phyloP scores from a whole-genome alignment of 2,797 vertebrate species.

The Lemur catta region DNA sequence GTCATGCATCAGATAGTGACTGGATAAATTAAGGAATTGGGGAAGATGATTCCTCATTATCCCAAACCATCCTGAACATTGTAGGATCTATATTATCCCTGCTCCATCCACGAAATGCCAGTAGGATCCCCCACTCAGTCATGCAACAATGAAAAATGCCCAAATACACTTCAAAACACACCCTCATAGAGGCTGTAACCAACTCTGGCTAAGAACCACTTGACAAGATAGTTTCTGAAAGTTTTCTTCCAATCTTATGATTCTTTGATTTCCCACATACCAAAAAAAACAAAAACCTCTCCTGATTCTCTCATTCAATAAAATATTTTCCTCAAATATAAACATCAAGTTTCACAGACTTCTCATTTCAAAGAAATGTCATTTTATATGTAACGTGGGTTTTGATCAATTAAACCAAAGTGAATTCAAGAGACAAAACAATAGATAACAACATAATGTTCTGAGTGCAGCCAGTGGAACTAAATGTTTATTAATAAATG shows the following conservation, averaged over 20 bases:
- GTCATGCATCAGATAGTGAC: not conserved
- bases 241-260: not conserved
- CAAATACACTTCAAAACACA: not conserved
- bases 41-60: not conserved
- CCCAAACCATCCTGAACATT: not conserved
- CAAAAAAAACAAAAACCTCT: not conserved
- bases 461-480: not conserved
- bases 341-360: not conserved
- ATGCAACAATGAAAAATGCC: not conserved
- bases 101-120: not conserved
- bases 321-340: not conserved
- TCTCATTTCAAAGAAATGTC: not conserved
- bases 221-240: not conserved
- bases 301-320: not conserved
- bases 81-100: not conserved
- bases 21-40: not conserved
- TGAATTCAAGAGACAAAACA: conserved; percentile 25
- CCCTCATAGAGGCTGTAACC: not conserved
- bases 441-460: not conserved
- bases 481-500: conserved; percentile 12
- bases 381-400: not conserved
- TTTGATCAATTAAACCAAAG: conserved; percentile 34
- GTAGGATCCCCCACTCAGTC: not conserved
- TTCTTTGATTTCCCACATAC: not conserved
- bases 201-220: not conserved